Evolutionary conservation across 2,797 vertebrate species (phyloP), one percentile per base, ranked within the genome.

Genomic region (Salmo trutta): DNA sequence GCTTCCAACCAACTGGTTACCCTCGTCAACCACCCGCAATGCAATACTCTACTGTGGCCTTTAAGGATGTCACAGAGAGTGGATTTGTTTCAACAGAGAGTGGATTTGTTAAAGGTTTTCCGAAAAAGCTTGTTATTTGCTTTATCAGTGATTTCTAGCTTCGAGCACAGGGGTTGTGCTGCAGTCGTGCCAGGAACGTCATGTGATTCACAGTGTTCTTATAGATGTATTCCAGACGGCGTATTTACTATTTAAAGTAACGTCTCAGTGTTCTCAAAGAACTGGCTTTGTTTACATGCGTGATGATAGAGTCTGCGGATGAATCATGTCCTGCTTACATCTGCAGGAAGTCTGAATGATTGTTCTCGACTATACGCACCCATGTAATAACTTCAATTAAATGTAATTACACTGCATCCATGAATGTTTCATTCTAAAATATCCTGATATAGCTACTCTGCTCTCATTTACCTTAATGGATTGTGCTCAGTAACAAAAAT

Each of bases 11-110:
- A 52, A 51, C 41, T 64, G 74, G 29, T 33, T 67, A 67, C 29
- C 14, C 65, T 31, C 29, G 29, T 16, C 29, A 33, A 67, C 65
- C 27, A 31, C 29, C 24, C 27, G 51, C 74, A 66, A n/a, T 51
- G 62, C 36, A 29, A 52, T 27, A 10, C 8, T 47, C 41, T 47
- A 47, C 1, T 19, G 12, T 54, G 14, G 36, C 59, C 69, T 74
- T 66, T 79, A 67, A 74, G 53, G 65, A 79, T 64, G 27, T 36
- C 29, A 33, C 29, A 33, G 27, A 41, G 56, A 62, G n/a, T 10
- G 54, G 19, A 17, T 19, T 14, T 62, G 62, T 21, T 19, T 62
- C 3, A n/a, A 31, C 4, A 31, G 7, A 15, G 27, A 1, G 27
- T 41, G 10, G 41, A 12, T 47, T 47, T 47, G 59, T 62, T 62